These are phyloP conservation scores for Serripes groenlandicus DNA, from an alignment of 2,888 invertebrate species.

Conservation along the genomic window DNA sequence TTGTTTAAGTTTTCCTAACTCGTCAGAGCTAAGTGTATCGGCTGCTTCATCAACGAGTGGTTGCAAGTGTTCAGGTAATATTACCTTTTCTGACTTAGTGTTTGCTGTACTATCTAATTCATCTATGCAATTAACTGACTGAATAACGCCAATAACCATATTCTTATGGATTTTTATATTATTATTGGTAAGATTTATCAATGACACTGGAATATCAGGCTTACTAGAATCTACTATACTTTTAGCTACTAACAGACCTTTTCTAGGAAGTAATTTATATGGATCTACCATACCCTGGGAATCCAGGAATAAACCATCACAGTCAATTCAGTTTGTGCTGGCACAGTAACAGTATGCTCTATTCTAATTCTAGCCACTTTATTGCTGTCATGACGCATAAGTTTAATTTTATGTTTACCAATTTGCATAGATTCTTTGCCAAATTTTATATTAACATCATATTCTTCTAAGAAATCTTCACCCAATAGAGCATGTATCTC, in stretches of 20 bases:
- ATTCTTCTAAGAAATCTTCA: slow-evolving; percentile 48
- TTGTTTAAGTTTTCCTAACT: slow-evolving; percentile 14
- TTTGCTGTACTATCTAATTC: not conserved
- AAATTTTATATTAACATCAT: slow-evolving; percentile 47
- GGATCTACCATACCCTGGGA: slow-evolving; percentile 18
- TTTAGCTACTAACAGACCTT: slow-evolving; percentile 36
- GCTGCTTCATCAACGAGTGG: slow-evolving; percentile 24
- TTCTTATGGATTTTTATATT: slow-evolving; percentile 31
- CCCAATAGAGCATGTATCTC: slow-evolving; percentile 45
- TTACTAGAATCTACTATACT: slow-evolving; percentile 12
- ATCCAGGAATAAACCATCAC: slow-evolving; percentile 9
- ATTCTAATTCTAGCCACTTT: slow-evolving; percentile 36
- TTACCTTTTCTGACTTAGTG: not conserved
- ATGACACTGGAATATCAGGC: slow-evolving; percentile 21
- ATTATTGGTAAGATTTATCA: slow-evolving; percentile 35
- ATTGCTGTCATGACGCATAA: slow-evolving; percentile 15
- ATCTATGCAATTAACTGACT: not conserved
- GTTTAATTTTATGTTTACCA: slow-evolving; percentile 27
- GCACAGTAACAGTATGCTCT: slow-evolving; percentile 2
- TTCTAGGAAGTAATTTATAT: slow-evolving; percentile 5
- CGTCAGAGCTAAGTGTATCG: slow-evolving; percentile 18
- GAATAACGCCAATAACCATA: slow-evolving; percentile 19
- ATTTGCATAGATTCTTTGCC: slow-evolving; percentile 27
- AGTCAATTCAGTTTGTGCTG: slow-evolving; percentile 21
- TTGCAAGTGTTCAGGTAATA: slow-evolving; percentile 36